Base-by-base conservation (phyloP, 2,888 invertebrate species). In the Clistopyga incitator region DNA sequence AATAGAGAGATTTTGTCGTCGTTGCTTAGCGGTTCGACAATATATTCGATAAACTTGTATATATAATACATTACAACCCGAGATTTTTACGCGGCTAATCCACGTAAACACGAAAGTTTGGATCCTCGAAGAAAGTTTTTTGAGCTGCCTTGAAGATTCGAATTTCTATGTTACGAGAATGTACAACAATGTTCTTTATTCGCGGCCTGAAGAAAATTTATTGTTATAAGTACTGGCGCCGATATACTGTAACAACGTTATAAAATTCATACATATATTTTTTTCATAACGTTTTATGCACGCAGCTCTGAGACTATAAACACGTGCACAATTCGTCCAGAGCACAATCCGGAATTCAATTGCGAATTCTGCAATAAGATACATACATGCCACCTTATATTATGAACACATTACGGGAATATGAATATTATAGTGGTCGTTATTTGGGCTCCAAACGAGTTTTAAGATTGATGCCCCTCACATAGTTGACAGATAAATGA, bases 21-120 rank as follows among this genome's bases (percentile, higher is more conserved):
- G 59, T 56, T 74, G 29, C 47, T 72, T 50, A 45, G 45, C 65
- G 8, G 61, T 77, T 81, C 50, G 72, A 34, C 20, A 38, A 72
- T 38, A 68, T 34, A 61, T 38, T 38, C 18, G 3, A 61, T 18
- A 2, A 65, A 65, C 20, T 11, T 82, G 23, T 59, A 72, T 18
- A 72, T 18, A 67, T 72, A 67, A 56, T 47, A 65, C 8, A 76
- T 13, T 42, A 15, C 25, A 11, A 42, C 20, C 11, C 20, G 38
- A 18, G 11, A 64, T 38, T 38, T 64, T 38, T 20, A 64, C 38
- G 20, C 38, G 64, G n/a, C 11, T 56, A 13, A 59, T 34, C n/a
- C 18, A 10, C 2, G 10, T 54, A 54, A 54, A 20, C 2, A 34
- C 18, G 18, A 61, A 18, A 38, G n/a, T 18, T 38, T 18, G 10